Conservation (phyloP, 2,797 vertebrate genomes). For the Neostethus bicornis region DNA sequence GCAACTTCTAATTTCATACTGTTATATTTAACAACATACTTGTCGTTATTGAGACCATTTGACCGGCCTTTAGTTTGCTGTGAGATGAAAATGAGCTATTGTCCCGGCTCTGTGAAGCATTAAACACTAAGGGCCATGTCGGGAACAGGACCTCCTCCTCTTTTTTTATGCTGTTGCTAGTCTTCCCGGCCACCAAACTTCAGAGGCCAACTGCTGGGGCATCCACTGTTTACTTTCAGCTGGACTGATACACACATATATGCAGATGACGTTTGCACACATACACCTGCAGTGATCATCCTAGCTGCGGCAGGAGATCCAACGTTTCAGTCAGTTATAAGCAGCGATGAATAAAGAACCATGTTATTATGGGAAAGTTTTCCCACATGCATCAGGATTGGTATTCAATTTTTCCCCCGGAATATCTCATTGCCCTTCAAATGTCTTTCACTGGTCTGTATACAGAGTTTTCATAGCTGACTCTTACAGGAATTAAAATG, state of each 20-base stretch:
- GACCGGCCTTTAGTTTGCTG: constrained; percentile 3
- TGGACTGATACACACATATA: constrained; percentile 18
- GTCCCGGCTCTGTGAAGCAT: constrained; percentile 68
- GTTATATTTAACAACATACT: too few relatives aligned
- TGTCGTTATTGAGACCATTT: background rate
- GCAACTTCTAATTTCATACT: too few relatives aligned
- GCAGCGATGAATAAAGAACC: constrained; percentile 1
- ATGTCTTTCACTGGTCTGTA: background rate
- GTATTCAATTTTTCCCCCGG: constrained; percentile 10
- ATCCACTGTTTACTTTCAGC: constrained; percentile 70
- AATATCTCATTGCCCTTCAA: background rate
- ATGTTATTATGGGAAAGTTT: constrained; percentile 15
- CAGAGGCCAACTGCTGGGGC: constrained; percentile 67
- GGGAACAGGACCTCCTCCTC: constrained; percentile 57
- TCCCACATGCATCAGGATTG: background rate
- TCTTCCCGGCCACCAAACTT: constrained; percentile 61
- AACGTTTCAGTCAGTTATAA: constrained; percentile 16
- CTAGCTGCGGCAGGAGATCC: constrained; percentile 19
- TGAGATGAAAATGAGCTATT: constrained; percentile 60
- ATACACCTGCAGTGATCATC: constrained; percentile 21
- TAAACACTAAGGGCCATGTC: constrained; percentile 68
- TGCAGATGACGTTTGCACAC: constrained; percentile 8
- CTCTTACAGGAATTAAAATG: constrained; percentile 50
- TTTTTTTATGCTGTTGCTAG: constrained; percentile 35
- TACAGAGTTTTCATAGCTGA: constrained; percentile 5